Conservation (phyloP, 2,888 invertebrate species). For the Myathropa florea region DNA sequence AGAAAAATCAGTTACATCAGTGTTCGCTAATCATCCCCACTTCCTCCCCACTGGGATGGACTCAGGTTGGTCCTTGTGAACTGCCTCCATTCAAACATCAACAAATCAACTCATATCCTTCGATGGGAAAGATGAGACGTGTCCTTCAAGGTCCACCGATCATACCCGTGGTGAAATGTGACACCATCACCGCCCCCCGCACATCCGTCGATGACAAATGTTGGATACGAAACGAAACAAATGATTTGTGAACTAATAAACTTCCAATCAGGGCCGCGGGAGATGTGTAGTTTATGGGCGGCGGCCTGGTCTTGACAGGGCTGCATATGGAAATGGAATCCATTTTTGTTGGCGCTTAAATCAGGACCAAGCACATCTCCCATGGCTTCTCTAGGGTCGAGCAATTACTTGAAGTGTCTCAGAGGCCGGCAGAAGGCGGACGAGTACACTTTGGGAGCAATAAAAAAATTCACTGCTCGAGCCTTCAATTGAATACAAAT, state of each 20-base stretch:
- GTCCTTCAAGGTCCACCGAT: conserved; percentile 29
- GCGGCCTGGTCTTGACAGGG: too few species aligned
- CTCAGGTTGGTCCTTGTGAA: neutral
- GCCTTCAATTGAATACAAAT: conserved; percentile 39
- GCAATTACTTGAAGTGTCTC: neutral
- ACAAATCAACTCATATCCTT: conserved; percentile 37
- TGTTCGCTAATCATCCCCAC: neutral
- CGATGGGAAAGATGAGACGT: conserved; percentile 23
- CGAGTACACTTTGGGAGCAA: neutral
- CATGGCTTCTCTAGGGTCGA: neutral
- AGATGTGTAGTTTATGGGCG: neutral
- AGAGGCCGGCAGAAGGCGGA: neutral
- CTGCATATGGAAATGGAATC: too few species aligned
- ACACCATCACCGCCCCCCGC: neutral
- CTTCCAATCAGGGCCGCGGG: neutral
- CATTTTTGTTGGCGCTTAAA: neutral
- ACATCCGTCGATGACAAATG: conserved; percentile 42
- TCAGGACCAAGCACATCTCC: neutral
- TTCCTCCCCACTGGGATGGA: neutral
- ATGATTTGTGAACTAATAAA: conserved; percentile 28
- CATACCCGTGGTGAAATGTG: neutral
- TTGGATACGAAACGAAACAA: conserved; percentile 19
- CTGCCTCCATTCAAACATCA: conserved; percentile 17
- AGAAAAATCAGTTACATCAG: neutral
- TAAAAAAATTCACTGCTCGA: neutral